phyloP scores from a whole-genome alignment of 2,797 vertebrate species.

The Geotria australis region DNA sequence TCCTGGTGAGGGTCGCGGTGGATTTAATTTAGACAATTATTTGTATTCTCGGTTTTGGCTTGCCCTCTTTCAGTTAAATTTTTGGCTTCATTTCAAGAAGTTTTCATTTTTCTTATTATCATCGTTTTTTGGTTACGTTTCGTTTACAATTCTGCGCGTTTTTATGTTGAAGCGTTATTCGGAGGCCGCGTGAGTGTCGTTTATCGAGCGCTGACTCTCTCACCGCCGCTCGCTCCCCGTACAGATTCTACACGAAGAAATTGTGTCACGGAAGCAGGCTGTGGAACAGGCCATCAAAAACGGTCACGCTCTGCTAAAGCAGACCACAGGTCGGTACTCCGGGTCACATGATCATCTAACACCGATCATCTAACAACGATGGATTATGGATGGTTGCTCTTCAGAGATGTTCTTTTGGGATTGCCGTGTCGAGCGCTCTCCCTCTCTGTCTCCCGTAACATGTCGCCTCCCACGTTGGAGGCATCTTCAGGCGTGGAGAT shows the following conservation, averaged over 20 bases:
- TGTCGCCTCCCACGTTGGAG: no score
- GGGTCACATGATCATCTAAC: neutral
- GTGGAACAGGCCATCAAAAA: slow-evolving; percentile 67
- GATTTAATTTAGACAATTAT: neutral
- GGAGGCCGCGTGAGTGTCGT: no score
- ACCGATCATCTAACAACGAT: slow-evolving; percentile 1
- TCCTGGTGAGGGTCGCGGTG: no score
- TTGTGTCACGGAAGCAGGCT: slow-evolving; percentile 41
- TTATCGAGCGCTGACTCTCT: no score
- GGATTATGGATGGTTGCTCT: slow-evolving; percentile 1
- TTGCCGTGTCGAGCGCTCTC: no score
- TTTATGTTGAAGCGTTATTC: neutral
- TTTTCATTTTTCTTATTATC: neutral
- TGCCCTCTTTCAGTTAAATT: neutral
- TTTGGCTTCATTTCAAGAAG: no score
- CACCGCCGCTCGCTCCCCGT: neutral
- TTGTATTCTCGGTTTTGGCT: neutral
- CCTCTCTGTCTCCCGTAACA: no score
- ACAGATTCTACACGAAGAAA: slow-evolving; percentile 62
- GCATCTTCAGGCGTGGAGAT: no score
- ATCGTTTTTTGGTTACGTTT: neutral
- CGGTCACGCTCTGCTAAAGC: slow-evolving; percentile 75
- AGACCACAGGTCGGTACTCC: slow-evolving; percentile 49
- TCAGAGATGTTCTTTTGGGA: no score
- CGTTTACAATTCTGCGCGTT: slow-evolving; percentile 2